Evolutionary conservation across 2,797 vertebrate genomes (phyloP).

Genomic region (Urocyon cinereoargenteus): DNA sequence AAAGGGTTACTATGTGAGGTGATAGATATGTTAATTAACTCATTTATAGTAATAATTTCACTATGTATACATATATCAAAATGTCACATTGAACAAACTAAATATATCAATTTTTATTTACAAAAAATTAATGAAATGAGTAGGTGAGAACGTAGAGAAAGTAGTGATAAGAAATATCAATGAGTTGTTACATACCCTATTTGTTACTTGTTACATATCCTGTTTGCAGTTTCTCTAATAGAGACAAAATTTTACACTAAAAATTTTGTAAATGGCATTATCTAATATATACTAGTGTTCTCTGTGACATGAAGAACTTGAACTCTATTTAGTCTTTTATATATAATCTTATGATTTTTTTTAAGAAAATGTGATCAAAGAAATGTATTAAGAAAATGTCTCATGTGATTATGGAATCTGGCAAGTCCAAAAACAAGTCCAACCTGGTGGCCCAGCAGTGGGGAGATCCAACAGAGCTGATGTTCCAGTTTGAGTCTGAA

Average conservation of each 20-base stretch:
- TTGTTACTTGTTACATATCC: background rate
- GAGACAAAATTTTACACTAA: background rate
- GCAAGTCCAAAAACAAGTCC: background rate
- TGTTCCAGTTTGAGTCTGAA: background rate
- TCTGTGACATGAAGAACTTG: background rate
- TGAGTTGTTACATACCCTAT: background rate
- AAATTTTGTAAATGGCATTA: background rate
- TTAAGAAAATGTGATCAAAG: background rate
- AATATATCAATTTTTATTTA: background rate
- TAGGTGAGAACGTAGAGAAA: background rate
- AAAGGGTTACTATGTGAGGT: background rate
- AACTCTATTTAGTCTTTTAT: background rate
- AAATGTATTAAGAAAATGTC: background rate
- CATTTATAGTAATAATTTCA: background rate
- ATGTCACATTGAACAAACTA: background rate
- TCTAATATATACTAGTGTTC: background rate
- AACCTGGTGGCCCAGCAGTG: background rate
- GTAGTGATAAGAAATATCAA: background rate
- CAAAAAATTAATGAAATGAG: background rate
- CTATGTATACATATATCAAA: background rate
- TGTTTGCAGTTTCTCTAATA: background rate
- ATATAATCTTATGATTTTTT: background rate
- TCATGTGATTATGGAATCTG: background rate
- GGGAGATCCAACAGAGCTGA: background rate
- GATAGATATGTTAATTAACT: background rate